Base-by-base conservation (phyloP, 2,888 invertebrate genomes). In the Dorcus parallelipipedus region DNA sequence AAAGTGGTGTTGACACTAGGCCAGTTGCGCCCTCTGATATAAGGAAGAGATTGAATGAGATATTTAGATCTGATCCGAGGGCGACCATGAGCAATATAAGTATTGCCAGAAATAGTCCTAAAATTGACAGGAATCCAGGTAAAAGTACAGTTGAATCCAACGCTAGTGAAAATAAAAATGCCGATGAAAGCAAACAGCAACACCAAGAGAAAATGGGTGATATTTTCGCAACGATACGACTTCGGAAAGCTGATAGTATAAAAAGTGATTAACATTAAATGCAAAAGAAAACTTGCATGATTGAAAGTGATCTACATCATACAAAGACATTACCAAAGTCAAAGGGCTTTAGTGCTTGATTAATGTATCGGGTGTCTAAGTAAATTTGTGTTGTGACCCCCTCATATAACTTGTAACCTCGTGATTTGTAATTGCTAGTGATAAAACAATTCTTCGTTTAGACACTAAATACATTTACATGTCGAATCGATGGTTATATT, bases 171-270 rank as follows among this genome's bases (percentile, higher is more conserved):
- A 70, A 72, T 54, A 68, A 63, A 60, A 9, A 5, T 14, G 42
- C 10, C 23, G 9, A 3, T 8, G 45, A 50, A 39, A 56, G 49
- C 49, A 47, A 54, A 38, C 17, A 54, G 8, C 1, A 49, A 45
- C 68, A 60, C 55, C 67, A 60, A 59, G 56, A 60, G 52, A 64
- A 48, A 63, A 71, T 63, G 72, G 59, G 67, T 26, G 68, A 69
- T 59, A 68, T 71, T 14, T 69, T 74, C 53, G 67, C 64, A 40
- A 71, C 66, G 52, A 70, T 73, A 53, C 68, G 63, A 59, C 58
- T 71, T 54, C 65, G 69, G 26, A 68, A 69, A 51, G 40, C 54
- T 6, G 63, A 61, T 6, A 65, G 64, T 57, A 59, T 64, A 51
- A 60, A 60, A 50, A 45, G 0, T 17, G 42, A 42, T 17, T 42